A percentile compares a stretch with the other conserved stretches of the same genome.
These are phyloP conservation scores for Hermodice carunculata DNA, from an alignment of 2,888 invertebrate genomes.

Conservation along the genomic window DNA sequence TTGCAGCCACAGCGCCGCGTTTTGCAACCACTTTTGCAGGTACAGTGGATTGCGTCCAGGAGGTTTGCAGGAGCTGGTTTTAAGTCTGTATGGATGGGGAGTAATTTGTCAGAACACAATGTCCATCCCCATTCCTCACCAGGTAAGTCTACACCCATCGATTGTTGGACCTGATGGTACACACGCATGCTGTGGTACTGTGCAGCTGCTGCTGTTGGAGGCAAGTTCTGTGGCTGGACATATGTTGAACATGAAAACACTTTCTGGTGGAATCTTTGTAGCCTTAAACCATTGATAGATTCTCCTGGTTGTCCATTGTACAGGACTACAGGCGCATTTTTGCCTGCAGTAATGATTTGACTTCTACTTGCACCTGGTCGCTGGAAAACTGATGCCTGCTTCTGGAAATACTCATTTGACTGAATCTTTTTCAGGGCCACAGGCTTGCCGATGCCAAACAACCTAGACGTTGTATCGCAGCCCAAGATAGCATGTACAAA, in stretches of 20 bases:
- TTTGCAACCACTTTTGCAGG: conserved; percentile 37
- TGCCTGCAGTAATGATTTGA: background rate
- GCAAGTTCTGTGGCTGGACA: conserved; percentile 39
- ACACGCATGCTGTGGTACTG: conserved; percentile 38
- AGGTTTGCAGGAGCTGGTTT: conserved; percentile 39
- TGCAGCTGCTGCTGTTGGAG: conserved; percentile 44
- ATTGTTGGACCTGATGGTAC: conserved; percentile 41
- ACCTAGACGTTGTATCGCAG: conserved; percentile 17
- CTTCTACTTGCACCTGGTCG: background rate
- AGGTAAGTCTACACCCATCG: conserved; percentile 28
- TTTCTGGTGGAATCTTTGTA: conserved; percentile 27
- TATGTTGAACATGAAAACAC: conserved; percentile 20
- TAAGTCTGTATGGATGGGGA: conserved; percentile 22
- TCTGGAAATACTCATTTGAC: background rate
- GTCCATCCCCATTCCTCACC: conserved; percentile 41
- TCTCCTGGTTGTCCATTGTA: background rate
- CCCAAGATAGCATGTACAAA: conserved; percentile 20
- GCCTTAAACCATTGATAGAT: background rate
- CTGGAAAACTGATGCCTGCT: conserved; percentile 2
- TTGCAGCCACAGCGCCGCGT: conserved; percentile 29
- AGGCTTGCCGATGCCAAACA: conserved; percentile 18
- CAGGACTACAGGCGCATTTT: background rate
- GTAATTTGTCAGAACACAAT: conserved; percentile 11
- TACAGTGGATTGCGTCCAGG: conserved; percentile 37
- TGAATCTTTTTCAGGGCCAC: background rate